Evolutionary conservation across 2,888 invertebrate genomes (phyloP), one percentile per base, ranked within the genome.

Genomic region (Poecilobothrus nobilitatus): DNA sequence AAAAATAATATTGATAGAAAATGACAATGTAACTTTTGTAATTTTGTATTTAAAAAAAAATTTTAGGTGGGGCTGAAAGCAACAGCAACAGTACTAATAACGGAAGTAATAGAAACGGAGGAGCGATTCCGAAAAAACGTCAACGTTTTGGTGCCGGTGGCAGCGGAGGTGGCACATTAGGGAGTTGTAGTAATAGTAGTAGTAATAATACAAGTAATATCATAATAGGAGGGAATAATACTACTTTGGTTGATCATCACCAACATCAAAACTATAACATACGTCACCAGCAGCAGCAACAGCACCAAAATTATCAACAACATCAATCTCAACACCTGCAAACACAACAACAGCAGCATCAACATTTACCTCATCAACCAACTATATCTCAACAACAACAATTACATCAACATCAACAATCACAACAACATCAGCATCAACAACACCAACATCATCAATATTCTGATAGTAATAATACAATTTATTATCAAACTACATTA

Each of bases 231-330:
- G 53, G 53, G 53, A 18, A 53, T 53, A 53, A 53, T 53, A 53
- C 53, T 53, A 53, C 53, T 53, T 53, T 53, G 53, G 18, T 53
- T 53, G 18, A 53, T 18, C 76, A 76, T 71, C 73, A 76, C 70
- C 77, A 78, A 73, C 79, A 78, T 70, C 79, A 78, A 73, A 79
- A 78, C 66, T 74, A 76, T 66, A 65, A 66, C 44, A 37, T 34
- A 27, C 22, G 27, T 33, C 66, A 68, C 53, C 63, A 66, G 22
- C 22, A 66, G 27, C 68, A 64, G 34, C 66, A 68, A 64, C 27
- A 65, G 34, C 63, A 65, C 20, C 64, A 64, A 44, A 34, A 63
- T 63, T 37, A 64, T 44, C 73, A 76, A 71, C 77, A 78, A 73
- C 79, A 78, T 70, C 78, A 78, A 73, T 79, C 37, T 10, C 37